phyloP scores from a whole-genome alignment of 2,888 invertebrate species.

The Periphyllus acericola region DNA sequence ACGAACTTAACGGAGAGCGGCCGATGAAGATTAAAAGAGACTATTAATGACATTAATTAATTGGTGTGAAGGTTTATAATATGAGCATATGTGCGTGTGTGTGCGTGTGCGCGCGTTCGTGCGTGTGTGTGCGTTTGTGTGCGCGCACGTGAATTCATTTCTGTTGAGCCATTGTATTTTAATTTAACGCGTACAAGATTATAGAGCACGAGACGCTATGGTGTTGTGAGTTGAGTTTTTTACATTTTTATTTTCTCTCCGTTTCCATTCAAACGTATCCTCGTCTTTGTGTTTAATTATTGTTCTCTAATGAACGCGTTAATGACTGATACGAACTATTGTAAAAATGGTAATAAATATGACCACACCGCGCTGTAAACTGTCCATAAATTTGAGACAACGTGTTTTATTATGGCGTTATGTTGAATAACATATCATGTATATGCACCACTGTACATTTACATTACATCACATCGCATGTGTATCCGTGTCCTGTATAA shows the following conservation, averaged over 20 bases:
- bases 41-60: slow-evolving; percentile 46
- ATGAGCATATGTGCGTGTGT: neutral
- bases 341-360: slow-evolving; percentile 30
- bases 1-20: neutral
- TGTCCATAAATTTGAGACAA: neutral
- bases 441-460: neutral
- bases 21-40: slow-evolving; percentile 6
- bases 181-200: slow-evolving; percentile 32
- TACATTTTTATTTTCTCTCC: neutral
- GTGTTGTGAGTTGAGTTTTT: neutral
- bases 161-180: slow-evolving; percentile 47
- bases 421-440: neutral
- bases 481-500: neutral
- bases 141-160: neutral
- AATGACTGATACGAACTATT: slow-evolving; percentile 21
- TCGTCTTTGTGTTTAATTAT: slow-evolving; percentile 30
- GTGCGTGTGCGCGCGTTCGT: neutral
- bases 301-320: slow-evolving; percentile 49
- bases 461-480: neutral
- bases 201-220: slow-evolving; percentile 20
- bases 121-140: neutral
- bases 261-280: neutral
- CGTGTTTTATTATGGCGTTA: neutral
- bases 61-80: slow-evolving; percentile 35
- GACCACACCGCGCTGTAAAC: neutral